Evolutionary conservation across 2,797 vertebrate genomes (phyloP).

Genomic region (Alcedo quadribrachys): DNA sequence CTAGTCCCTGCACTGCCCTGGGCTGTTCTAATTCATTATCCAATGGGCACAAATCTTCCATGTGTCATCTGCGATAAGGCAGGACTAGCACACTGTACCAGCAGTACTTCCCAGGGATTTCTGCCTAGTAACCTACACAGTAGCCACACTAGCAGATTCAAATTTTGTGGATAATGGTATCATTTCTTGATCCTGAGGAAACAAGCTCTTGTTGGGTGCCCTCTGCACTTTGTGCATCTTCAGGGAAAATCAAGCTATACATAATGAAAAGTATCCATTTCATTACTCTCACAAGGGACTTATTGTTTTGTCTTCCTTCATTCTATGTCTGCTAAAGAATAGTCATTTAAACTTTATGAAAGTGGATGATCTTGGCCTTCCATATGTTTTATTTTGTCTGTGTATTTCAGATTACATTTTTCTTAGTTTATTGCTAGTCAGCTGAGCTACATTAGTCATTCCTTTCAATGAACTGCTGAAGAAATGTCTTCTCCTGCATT

Average conservation of each 20-base stretch:
- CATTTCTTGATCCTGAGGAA: background rate
- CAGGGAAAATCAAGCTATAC: background rate
- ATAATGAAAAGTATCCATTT: background rate
- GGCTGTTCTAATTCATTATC: too few species aligned
- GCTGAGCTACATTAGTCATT: background rate
- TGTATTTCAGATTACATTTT: slow-evolving; percentile 4
- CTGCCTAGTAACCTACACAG: background rate
- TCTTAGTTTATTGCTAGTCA: background rate
- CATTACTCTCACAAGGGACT: background rate
- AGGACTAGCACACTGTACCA: background rate
- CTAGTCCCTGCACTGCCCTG: too few species aligned
- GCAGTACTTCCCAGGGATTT: background rate
- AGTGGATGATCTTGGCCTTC: background rate
- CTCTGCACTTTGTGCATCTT: background rate
- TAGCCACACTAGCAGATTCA: background rate
- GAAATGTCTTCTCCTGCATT: background rate
- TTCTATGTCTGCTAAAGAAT: background rate
- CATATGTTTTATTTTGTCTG: background rate
- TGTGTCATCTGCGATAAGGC: background rate
- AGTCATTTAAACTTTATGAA: background rate
- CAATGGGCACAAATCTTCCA: too few species aligned
- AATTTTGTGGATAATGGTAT: background rate
- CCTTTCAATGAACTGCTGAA: background rate
- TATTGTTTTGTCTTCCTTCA: background rate
- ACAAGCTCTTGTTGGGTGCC: background rate